Percentiles rank a stretch among this genome's conserved stretches.
phyloP scores from a whole-genome alignment of 2,113 vertebrate genomes.

The Rana temporaria region DNA sequence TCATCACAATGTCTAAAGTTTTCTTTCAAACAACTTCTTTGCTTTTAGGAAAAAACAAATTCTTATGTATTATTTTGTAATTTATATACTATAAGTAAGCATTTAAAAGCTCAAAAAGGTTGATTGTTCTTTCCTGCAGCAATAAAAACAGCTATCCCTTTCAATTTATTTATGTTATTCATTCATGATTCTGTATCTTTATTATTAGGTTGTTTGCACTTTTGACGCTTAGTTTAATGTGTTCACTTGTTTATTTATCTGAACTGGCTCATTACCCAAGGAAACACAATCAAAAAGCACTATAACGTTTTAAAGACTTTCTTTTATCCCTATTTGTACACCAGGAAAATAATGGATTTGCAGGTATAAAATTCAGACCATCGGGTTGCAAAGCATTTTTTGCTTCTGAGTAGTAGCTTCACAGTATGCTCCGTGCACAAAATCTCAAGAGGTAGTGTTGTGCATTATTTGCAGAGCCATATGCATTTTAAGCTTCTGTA shows the following conservation, averaged over 20 bases:
- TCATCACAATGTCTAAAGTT: too few relatives aligned
- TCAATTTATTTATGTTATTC: too few relatives aligned
- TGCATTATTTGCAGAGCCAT: conserved; percentile 20
- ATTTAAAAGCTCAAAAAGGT: too few relatives aligned
- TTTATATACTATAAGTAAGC: too few relatives aligned
- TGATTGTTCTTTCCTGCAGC: too few relatives aligned
- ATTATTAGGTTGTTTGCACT: too few relatives aligned
- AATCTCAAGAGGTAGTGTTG: conserved; percentile 13
- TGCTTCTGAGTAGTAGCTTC: not conserved
- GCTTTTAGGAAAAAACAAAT: too few relatives aligned
- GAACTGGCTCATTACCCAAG: not conserved
- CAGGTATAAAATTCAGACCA: not conserved
- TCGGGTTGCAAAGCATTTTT: conserved; percentile 16
- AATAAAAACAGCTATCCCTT: too few relatives aligned
- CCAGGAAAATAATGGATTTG: not conserved
- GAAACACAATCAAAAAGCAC: conserved; percentile 17
- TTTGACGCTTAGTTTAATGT: not conserved
- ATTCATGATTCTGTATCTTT: too few relatives aligned
- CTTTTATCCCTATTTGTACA: conserved; percentile 2
- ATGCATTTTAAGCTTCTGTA: conserved; percentile 12
- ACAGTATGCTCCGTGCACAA: not conserved
- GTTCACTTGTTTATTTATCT: conserved; percentile 3
- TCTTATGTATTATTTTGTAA: too few relatives aligned
- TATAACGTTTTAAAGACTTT: conserved; percentile 5
- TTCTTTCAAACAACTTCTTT: too few relatives aligned